A percentile compares a stretch with the other conserved stretches of the same genome.
phyloP scores from a whole-genome alignment of 64 coral and sea anemone species.

The Hydrozoanthus tunicans region DNA sequence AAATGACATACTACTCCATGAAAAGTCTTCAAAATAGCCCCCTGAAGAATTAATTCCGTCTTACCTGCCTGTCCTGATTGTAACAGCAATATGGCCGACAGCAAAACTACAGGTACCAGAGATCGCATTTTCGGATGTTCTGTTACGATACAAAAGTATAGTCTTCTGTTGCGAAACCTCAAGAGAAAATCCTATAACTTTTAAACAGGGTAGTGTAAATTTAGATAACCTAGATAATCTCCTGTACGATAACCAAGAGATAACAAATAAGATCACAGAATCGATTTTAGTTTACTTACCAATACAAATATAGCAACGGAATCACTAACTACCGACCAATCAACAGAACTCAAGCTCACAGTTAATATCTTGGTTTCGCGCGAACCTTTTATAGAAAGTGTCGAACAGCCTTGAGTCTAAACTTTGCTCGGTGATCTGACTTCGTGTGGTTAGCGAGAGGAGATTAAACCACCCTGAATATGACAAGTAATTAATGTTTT shows the following conservation, averaged over 20 bases:
- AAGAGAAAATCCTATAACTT: no score
- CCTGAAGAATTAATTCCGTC: neutral
- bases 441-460: neutral
- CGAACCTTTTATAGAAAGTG: no score
- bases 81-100: conserved; percentile 44
- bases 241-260: no score
- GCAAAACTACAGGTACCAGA: conserved; percentile 16
- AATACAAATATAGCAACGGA: no score
- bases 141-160: neutral
- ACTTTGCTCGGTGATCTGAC: neutral
- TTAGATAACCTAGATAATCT: no score
- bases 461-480: neutral
- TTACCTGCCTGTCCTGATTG: conserved; percentile 31
- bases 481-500: conserved; percentile 26
- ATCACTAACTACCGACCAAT: no score
- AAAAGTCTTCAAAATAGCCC: neutral
- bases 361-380: no score
- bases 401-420: neutral
- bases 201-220: no score
- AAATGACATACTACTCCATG: neutral
- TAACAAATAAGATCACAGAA: no score
- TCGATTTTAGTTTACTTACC: no score
- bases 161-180: no score
- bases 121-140: neutral
- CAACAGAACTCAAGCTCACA: no score